A percentile compares a stretch with the other conserved stretches of the same genome.
phyloP scores from a whole-genome alignment of 2,113 vertebrate species.

The Ctenomys sociabilis region DNA sequence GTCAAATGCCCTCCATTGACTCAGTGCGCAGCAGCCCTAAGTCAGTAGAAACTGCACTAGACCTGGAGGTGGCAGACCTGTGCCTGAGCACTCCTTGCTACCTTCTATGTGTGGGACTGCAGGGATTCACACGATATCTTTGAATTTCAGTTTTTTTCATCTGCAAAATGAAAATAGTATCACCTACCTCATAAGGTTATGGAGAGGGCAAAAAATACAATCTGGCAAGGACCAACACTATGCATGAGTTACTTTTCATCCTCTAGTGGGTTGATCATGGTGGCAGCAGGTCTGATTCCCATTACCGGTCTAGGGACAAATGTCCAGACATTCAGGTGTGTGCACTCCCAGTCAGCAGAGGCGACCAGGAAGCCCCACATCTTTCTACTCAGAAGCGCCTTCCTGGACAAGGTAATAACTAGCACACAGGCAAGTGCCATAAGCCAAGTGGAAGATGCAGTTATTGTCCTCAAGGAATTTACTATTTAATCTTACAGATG shows the following conservation, averaged over 20 bases:
- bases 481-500: constrained; percentile 38
- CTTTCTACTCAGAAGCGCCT: background rate
- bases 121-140: background rate
- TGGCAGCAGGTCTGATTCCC: background rate
- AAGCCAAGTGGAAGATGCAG: background rate
- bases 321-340: background rate
- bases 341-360: background rate
- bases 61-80: background rate
- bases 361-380: background rate
- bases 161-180: constrained; percentile 32
- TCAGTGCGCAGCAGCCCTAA: background rate
- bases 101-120: background rate
- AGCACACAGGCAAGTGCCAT: background rate
- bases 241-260: background rate
- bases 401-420: background rate
- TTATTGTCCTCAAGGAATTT: constrained; percentile 6
- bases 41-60: background rate
- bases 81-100: background rate
- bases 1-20: background rate
- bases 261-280: background rate
- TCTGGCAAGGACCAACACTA: background rate
- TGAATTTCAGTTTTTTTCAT: constrained; percentile 51
- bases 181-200: background rate
- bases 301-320: background rate
- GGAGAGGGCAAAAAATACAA: background rate